Evolutionary conservation across 2,797 vertebrate species (phyloP).

Genomic region (Gymnocypris eckloni): DNA sequence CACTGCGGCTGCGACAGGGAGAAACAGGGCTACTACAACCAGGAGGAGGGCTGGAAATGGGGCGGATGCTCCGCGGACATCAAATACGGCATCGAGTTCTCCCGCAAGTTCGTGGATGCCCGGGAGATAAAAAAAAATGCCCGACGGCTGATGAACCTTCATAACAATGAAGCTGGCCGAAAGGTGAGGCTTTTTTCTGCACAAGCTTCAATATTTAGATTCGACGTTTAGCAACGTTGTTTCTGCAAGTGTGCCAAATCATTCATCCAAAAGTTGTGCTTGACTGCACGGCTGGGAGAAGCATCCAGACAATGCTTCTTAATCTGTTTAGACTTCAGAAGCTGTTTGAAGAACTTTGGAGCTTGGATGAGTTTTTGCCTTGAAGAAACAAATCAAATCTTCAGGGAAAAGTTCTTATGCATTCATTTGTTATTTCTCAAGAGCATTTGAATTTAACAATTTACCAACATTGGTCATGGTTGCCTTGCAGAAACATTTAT

Average conservation of each 20-base stretch:
- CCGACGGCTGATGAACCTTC: constrained; percentile 89
- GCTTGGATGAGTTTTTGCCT: not conserved
- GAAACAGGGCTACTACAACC: constrained; percentile 90
- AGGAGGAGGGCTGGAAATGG: constrained; percentile 92
- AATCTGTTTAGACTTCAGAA: constrained; percentile 11
- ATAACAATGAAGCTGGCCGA: constrained; percentile 90
- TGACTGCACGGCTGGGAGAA: not conserved
- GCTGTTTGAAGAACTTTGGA: constrained; percentile 15
- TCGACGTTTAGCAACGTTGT: not conserved
- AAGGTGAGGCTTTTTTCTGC: constrained; percentile 66
- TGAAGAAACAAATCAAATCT: constrained; percentile 33
- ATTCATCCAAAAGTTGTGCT: not conserved
- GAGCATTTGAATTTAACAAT: constrained; percentile 28
- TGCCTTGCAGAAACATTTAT: constrained; percentile 25
- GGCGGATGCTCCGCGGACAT: constrained; percentile 90
- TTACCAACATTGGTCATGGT: constrained; percentile 28
- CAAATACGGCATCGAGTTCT: constrained; percentile 90
- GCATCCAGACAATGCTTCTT: not conserved
- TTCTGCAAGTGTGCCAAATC: not conserved
- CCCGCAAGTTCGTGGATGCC: constrained; percentile 87
- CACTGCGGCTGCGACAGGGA: constrained; percentile 89
- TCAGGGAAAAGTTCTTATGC: not conserved
- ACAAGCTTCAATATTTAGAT: not conserved
- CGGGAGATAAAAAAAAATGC: constrained; percentile 90
- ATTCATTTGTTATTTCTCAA: constrained; percentile 25